Conservation (phyloP, 1,140 invertebrate genomes). For the Bombus fervidus region DNA sequence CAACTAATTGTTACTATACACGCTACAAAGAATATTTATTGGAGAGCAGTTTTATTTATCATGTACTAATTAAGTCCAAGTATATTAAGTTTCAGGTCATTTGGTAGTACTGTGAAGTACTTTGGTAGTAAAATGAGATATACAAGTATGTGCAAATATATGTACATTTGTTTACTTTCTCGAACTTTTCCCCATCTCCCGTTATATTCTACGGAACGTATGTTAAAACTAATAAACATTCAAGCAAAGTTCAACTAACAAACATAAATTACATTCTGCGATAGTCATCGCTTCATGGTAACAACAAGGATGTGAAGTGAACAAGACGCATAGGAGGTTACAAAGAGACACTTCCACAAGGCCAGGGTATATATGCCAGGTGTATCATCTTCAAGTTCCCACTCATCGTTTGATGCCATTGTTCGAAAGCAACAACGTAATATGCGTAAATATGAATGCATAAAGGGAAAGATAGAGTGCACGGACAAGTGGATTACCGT, state of each 20-base stretch:
- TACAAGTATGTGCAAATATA: no score
- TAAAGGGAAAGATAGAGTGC: conserved; percentile 52
- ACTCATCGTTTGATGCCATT: conserved; percentile 50
- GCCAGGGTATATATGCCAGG: background rate
- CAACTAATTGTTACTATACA: no score
- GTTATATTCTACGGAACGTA: no score
- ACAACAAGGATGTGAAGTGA: background rate
- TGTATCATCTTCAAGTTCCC: conserved; percentile 49
- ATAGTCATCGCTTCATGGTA: background rate
- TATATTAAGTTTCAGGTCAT: no score
- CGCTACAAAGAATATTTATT: no score
- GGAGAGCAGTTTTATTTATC: no score
- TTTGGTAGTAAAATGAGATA: no score
- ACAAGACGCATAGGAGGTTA: background rate
- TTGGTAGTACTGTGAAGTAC: no score
- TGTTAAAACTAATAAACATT: no score
- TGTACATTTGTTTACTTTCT: no score
- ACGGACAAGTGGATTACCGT: conserved; percentile 61
- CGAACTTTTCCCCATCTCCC: no score
- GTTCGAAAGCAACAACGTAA: conserved; percentile 30
- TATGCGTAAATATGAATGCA: conserved; percentile 16
- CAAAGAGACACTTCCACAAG: background rate
- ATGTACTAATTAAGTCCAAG: no score
- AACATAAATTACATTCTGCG: background rate
- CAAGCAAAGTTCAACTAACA: background rate